These are phyloP conservation scores for Actenoides lindsayi DNA, from an alignment of 2,113 vertebrate genomes.

Conservation along the genomic window DNA sequence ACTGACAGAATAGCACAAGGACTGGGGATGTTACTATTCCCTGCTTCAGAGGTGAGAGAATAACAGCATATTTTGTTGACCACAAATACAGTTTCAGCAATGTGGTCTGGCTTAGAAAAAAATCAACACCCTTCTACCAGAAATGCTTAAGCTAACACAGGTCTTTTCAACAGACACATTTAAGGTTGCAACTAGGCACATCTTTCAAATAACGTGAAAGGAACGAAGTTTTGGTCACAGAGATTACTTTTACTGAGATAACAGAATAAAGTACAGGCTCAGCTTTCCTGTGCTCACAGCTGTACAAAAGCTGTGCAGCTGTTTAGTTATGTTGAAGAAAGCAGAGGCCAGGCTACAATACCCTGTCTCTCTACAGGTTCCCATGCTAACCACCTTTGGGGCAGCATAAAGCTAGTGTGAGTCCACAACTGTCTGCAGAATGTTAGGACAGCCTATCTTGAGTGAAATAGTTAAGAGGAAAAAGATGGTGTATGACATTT, in stretches of 20 bases:
- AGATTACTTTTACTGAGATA: neutral
- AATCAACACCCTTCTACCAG: neutral
- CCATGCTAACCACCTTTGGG: neutral
- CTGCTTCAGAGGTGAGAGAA: neutral
- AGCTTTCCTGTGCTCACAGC: neutral
- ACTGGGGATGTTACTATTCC: neutral
- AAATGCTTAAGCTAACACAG: neutral
- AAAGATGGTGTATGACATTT: neutral
- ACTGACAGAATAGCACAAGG: neutral
- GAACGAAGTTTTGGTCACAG: neutral
- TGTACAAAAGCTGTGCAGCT: neutral
- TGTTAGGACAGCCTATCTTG: neutral
- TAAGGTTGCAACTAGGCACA: neutral
- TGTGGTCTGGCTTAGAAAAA: neutral
- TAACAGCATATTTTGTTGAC: neutral
- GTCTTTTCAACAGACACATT: neutral
- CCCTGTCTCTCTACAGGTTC: neutral
- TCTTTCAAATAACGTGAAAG: neutral
- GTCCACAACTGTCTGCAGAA: neutral
- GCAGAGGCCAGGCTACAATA: neutral
- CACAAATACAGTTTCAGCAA: neutral
- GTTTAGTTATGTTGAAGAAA: neutral
- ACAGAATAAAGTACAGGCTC: neutral
- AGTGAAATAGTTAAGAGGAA: neutral
- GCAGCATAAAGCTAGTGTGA: neutral